Evolutionary conservation across 2,113 vertebrate species (phyloP).

Genomic region (Psittacus erithacus): DNA sequence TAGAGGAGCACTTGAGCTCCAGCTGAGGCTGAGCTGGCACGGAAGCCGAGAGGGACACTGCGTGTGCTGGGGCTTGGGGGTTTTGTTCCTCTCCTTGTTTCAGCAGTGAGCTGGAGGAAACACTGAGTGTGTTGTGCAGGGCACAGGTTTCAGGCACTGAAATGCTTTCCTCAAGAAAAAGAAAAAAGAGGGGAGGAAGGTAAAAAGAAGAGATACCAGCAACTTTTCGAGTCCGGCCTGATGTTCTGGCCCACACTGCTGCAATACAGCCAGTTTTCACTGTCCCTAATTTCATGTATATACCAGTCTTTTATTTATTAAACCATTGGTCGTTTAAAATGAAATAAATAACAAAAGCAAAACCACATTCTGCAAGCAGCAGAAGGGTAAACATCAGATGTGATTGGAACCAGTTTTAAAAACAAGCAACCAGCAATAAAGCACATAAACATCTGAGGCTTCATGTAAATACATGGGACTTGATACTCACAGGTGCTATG

Average conservation of each 20-base stretch:
- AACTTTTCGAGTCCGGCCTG: conserved; percentile 48
- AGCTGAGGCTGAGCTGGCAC: conserved; percentile 9
- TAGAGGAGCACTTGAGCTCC: conserved; percentile 11
- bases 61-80: neutral
- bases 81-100: neutral
- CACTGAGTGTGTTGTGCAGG: neutral
- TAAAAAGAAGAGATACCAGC: neutral
- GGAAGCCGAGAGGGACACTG: neutral
- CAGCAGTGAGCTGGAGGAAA: neutral
- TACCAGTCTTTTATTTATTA: conserved; percentile 84
- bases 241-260: conserved; percentile 27
- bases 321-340: conserved; percentile 67
- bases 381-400: neutral
- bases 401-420: neutral
- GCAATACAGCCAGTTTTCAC: conserved; percentile 45
- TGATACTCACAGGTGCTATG: conserved; percentile 64
- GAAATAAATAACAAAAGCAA: conserved; percentile 8
- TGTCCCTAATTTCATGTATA: conserved; percentile 70
- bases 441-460: neutral
- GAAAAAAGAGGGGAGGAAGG: neutral
- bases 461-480: conserved; percentile 42
- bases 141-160: conserved; percentile 54
- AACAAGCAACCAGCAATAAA: neutral
- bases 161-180: conserved; percentile 71
- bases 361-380: conserved; percentile 12